Evolutionary conservation across 2,797 vertebrate species (phyloP).

Genomic region (Alca torda): DNA sequence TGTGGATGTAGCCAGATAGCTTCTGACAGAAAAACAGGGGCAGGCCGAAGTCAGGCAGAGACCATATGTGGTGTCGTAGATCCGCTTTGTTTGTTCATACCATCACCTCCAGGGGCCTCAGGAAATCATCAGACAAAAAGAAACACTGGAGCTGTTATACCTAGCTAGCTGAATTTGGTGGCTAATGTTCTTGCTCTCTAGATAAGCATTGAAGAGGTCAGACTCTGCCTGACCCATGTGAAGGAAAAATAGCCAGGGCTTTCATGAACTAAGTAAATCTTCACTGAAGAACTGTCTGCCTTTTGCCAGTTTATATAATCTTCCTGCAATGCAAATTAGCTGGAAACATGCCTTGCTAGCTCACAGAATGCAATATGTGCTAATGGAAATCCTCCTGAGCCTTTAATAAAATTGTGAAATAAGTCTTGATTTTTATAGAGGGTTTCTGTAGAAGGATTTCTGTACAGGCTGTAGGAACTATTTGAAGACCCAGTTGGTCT

Average conservation of each 20-base stretch:
- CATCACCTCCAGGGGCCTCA: neutral
- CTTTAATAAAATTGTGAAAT: neutral
- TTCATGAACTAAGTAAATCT: neutral
- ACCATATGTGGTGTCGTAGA: neutral
- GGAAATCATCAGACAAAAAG: neutral
- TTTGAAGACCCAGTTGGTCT: neutral
- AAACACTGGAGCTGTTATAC: neutral
- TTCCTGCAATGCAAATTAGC: neutral
- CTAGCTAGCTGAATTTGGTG: neutral
- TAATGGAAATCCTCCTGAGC: neutral
- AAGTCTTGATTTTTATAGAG: neutral
- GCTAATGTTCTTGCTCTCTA: neutral
- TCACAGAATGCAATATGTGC: neutral
- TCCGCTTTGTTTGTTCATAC: neutral
- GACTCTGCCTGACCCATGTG: neutral
- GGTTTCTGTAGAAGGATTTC: neutral
- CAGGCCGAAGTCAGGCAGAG: neutral
- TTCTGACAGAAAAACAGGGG: neutral
- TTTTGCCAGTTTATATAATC: neutral
- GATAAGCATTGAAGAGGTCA: neutral
- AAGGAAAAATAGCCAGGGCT: neutral
- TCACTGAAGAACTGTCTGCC: neutral
- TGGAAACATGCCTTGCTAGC: neutral
- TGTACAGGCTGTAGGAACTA: neutral
- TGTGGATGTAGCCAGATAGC: neutral